Conservation (phyloP, 2,888 invertebrate genomes). For the Muscina levida region DNA sequence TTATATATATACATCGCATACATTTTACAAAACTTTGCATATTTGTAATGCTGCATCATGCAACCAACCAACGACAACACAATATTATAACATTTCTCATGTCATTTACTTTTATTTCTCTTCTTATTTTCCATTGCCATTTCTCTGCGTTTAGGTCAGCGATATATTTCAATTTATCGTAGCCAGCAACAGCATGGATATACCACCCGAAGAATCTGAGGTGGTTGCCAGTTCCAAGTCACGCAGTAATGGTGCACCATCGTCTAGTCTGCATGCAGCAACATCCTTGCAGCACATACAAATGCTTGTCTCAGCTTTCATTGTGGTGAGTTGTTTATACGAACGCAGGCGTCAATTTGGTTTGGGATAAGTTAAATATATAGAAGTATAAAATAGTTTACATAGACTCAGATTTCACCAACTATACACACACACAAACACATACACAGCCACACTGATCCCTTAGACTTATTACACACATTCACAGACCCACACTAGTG, state of each 20-base stretch:
- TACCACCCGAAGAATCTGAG: conserved; percentile 79
- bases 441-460: not conserved
- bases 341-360: conserved; percentile 70
- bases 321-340: conserved; percentile 69
- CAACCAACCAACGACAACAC: not conserved
- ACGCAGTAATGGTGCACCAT: conserved; percentile 74
- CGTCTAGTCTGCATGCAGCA: conserved; percentile 66
- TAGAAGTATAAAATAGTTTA: not conserved
- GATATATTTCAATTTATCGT: conserved; percentile 86
- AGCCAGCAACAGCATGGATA: conserved; percentile 76
- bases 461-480: conserved; percentile 1
- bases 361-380: conserved; percentile 72
- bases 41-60: not conserved
- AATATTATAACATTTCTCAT: no score
- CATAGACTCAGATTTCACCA: not conserved
- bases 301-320: conserved; percentile 62
- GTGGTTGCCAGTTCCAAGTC: conserved; percentile 80
- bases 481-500: not conserved
- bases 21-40: no score
- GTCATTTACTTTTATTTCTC: conserved; percentile 17
- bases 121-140: not conserved
- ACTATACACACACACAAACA: not conserved
- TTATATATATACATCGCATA: no score
- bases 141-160: conserved; percentile 81
- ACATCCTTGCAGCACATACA: conserved; percentile 53